These are phyloP conservation scores for Colostygia pectinataria DNA, from an alignment of 2,888 invertebrate genomes.

Conservation along the genomic window DNA sequence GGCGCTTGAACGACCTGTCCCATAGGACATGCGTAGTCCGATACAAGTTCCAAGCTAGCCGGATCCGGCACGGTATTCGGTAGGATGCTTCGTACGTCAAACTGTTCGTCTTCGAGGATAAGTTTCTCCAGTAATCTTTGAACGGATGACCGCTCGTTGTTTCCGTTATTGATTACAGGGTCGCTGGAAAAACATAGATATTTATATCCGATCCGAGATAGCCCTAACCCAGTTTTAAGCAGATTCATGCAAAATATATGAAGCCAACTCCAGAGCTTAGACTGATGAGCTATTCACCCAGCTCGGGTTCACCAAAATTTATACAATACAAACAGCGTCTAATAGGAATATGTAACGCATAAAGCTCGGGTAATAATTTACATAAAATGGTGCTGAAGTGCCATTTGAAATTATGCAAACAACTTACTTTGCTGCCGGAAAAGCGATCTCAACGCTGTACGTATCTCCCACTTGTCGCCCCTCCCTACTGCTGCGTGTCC, in stretches of 20 bases:
- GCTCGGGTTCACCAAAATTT: not conserved
- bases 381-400: slow-evolving; percentile 46
- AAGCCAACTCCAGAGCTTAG: slow-evolving; percentile 13
- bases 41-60: slow-evolving; percentile 91
- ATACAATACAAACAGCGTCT: slow-evolving; percentile 8
- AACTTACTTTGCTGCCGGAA: slow-evolving; percentile 95
- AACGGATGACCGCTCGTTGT: slow-evolving; percentile 93
- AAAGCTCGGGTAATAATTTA: slow-evolving; percentile 29
- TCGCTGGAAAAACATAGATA: slow-evolving; percentile 84
- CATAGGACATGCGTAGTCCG: slow-evolving; percentile 95
- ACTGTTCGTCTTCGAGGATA: slow-evolving; percentile 96
- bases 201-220: not conserved
- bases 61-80: slow-evolving; percentile 98
- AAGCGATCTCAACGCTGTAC: slow-evolving; percentile 95
- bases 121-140: slow-evolving; percentile 93
- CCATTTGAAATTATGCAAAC: slow-evolving; percentile 53
- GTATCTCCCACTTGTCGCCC: slow-evolving; percentile 94
- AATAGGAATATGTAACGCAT: slow-evolving; percentile 8
- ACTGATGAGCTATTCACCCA: not conserved
- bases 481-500: slow-evolving; percentile 87
- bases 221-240: not conserved
- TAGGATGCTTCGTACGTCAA: slow-evolving; percentile 95
- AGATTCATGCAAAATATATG: not conserved
- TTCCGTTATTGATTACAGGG: slow-evolving; percentile 93
- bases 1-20: slow-evolving; percentile 97